Evolutionary conservation across 2,888 invertebrate genomes (phyloP).

Genomic region (Xestia c-nigrum): DNA sequence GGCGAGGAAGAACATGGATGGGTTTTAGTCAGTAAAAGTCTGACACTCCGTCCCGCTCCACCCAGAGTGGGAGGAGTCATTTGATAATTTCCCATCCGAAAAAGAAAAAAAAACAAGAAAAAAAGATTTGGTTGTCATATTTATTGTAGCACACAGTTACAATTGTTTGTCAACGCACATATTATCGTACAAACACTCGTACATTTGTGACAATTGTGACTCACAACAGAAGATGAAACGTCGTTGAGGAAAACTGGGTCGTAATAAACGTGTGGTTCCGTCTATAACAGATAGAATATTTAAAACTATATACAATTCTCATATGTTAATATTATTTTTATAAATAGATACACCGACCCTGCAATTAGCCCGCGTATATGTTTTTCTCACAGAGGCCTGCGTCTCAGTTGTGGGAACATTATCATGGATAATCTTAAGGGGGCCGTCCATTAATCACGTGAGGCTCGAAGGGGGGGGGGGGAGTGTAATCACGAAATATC

Average conservation of each 20-base stretch:
- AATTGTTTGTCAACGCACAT: background rate
- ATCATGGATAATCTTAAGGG: background rate
- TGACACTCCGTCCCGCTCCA: no score
- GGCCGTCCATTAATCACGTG: no score
- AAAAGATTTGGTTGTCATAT: background rate
- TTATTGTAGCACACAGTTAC: background rate
- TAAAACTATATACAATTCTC: background rate
- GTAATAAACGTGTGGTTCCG: conserved; percentile 32
- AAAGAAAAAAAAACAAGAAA: no score
- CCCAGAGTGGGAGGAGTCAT: no score
- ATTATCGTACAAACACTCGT: background rate
- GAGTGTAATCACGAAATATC: no score
- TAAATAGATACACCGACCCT: background rate
- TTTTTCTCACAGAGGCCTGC: background rate
- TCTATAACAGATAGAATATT: background rate
- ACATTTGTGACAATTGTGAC: conserved; percentile 11
- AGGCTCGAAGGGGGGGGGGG: no score
- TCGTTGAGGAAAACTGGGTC: conserved; percentile 41
- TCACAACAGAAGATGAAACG: conserved; percentile 1
- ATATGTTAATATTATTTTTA: background rate
- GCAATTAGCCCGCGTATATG: background rate
- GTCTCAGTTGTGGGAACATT: background rate
- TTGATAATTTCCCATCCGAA: no score
- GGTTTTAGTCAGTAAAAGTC: no score
- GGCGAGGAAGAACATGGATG: no score